phyloP scores from a whole-genome alignment of 2,888 invertebrate genomes.

The Nezara viridula region DNA sequence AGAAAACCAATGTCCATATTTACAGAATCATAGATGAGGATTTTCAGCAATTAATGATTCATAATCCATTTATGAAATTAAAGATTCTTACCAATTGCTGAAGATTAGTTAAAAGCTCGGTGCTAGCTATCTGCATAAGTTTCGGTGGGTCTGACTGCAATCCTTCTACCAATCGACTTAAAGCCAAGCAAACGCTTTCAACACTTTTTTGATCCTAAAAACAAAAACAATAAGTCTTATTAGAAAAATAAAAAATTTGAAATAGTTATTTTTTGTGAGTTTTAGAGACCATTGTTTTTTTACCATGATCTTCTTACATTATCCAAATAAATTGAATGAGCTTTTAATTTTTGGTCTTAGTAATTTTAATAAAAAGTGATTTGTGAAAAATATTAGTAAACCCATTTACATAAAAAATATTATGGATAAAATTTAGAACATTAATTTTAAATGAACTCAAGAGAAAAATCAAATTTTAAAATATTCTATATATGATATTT shows the following conservation, averaged over 20 bases:
- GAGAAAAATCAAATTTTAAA: too few relatives aligned
- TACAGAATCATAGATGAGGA: not conserved
- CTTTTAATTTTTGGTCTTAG: too few relatives aligned
- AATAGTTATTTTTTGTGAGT: too few relatives aligned
- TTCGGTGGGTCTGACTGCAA: conserved; percentile 92
- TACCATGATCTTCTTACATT: not conserved
- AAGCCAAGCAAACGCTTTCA: conserved; percentile 96
- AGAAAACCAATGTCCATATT: not conserved
- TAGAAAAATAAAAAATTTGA: not conserved
- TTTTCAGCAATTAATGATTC: conserved; percentile 64
- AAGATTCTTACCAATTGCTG: conserved; percentile 83
- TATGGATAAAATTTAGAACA: too few relatives aligned
- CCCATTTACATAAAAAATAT: too few relatives aligned
- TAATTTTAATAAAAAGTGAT: too few relatives aligned
- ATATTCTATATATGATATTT: too few relatives aligned
- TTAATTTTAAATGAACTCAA: too few relatives aligned
- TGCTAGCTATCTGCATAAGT: conserved; percentile 93
- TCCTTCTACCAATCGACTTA: conserved; percentile 96
- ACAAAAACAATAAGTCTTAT: not conserved
- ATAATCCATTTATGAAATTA: conserved; percentile 6
- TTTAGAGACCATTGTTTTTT: not conserved
- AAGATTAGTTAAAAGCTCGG: conserved; percentile 90
- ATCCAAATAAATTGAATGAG: too few relatives aligned
- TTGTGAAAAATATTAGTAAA: too few relatives aligned
- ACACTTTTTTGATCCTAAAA: conserved; percentile 92